Percentiles rank a stretch among this genome's conserved stretches.
These are phyloP conservation scores for Astyanax mexicanus DNA, from an alignment of 2,797 vertebrate genomes.

Conservation along the genomic window DNA sequence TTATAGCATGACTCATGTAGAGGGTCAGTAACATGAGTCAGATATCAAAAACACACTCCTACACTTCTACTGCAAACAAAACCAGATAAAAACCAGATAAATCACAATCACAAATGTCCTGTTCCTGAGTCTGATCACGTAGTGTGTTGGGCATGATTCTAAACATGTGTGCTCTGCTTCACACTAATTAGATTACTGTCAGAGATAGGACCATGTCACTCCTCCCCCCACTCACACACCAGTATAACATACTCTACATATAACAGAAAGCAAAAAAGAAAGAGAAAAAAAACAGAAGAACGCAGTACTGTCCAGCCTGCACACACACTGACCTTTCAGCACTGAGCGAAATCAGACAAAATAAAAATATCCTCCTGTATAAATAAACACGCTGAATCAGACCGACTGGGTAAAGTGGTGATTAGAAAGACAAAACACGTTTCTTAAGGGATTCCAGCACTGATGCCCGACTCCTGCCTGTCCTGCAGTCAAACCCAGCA, in stretches of 20 bases:
- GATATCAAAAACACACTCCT: not conserved
- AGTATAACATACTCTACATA: conserved; percentile 3
- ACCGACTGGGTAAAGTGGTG: not conserved
- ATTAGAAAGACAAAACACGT: not conserved
- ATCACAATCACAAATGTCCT: too few relatives aligned
- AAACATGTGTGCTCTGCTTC: conserved; percentile 28
- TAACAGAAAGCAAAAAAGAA: too few relatives aligned
- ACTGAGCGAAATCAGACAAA: not conserved
- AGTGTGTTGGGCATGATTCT: not conserved
- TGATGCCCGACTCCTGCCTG: too few relatives aligned
- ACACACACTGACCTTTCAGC: conserved; percentile 1
- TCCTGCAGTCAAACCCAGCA: too few relatives aligned
- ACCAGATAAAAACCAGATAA: too few relatives aligned
- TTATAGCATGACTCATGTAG: too few relatives aligned
- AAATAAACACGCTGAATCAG: not conserved
- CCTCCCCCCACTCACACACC: not conserved
- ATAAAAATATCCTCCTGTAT: not conserved
- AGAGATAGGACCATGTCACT: conserved; percentile 20
- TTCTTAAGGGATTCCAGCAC: not conserved
- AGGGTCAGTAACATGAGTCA: not conserved
- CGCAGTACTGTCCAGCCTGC: too few relatives aligned
- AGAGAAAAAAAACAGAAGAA: conserved; percentile 45
- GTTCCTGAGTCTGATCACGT: not conserved
- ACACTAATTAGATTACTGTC: conserved; percentile 43
- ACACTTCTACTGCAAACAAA: too few relatives aligned